A percentile compares a stretch with the other conserved stretches of the same genome.
Evolutionary conservation across 2,888 invertebrate species (phyloP).

Genomic region (Fragum whitleyi): DNA sequence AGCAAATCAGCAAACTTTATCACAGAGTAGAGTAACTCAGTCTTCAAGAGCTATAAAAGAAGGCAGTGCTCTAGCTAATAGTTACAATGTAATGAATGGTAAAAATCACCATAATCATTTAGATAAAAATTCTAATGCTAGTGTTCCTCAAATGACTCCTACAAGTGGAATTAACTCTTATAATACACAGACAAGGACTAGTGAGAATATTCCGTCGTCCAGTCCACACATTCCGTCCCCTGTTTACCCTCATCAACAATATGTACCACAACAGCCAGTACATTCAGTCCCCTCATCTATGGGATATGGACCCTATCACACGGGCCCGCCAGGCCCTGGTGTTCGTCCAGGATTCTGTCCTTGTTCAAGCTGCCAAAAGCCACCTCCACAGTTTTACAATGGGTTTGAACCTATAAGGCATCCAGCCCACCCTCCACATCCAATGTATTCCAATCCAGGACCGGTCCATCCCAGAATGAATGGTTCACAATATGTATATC

Average conservation of each 20-base stretch:
- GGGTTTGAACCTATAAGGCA: constrained; percentile 9
- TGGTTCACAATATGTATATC: constrained; percentile 31
- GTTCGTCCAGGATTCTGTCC: constrained; percentile 45
- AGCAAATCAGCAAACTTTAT: not conserved
- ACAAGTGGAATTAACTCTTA: constrained; percentile 6
- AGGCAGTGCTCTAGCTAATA: not conserved
- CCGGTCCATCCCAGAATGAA: constrained; percentile 46
- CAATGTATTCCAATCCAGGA: constrained; percentile 47
- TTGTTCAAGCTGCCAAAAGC: constrained; percentile 56
- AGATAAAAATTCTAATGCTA: not conserved
- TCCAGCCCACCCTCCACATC: constrained; percentile 28
- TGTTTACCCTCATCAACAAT: not conserved
- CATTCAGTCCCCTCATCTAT: not conserved
- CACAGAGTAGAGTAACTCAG: not conserved
- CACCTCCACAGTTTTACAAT: constrained; percentile 33
- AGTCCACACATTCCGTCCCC: not conserved
- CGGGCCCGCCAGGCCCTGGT: constrained; percentile 18
- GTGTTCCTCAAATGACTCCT: constrained; percentile 5
- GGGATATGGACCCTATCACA: not conserved
- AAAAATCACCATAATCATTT: not conserved
- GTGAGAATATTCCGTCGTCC: not conserved
- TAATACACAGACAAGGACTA: not conserved
- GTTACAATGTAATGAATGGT: constrained; percentile 4
- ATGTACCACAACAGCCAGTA: not conserved
- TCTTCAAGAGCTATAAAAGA: constrained; percentile 5